Evolutionary conservation across 53 echinoderm and acorn worm species (phyloP).

Genomic region (Crossaster papposus): DNA sequence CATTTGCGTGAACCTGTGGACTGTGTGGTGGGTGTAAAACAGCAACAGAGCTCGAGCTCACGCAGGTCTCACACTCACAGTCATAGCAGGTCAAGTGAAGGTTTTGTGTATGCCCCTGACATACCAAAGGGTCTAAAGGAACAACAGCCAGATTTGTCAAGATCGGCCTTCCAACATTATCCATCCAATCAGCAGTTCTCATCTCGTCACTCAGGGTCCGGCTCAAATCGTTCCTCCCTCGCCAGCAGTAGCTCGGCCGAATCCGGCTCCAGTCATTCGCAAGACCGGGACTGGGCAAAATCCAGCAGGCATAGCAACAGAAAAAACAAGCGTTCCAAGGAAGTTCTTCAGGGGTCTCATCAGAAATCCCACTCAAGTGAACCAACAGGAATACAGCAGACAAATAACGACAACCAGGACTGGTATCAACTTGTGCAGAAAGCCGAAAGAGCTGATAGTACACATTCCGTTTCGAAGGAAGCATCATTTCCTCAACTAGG

Average conservation of each 20-base stretch:
- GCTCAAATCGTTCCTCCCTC: conserved; percentile 81
- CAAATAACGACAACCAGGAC: conserved; percentile 41
- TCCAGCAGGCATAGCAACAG: conserved; percentile 40
- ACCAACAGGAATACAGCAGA: neutral
- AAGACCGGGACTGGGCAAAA: conserved; percentile 49
- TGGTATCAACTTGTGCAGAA: conserved; percentile 47
- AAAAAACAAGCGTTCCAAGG: conserved; percentile 14
- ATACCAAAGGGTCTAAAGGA: neutral
- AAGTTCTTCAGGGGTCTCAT: conserved; percentile 6
- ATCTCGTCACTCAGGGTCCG: conserved; percentile 61
- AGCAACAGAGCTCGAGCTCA: conserved; percentile 11
- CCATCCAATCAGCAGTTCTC: conserved; percentile 25
- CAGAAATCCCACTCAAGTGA: neutral
- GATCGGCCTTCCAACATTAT: conserved; percentile 44
- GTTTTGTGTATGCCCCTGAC: conserved; percentile 11
- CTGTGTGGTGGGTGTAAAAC: neutral
- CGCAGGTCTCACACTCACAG: conserved; percentile 32
- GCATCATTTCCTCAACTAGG: neutral
- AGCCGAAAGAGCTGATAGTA: conserved; percentile 13
- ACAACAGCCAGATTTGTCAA: conserved; percentile 32
- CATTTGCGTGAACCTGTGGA: neutral
- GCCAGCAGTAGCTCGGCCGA: conserved; percentile 66
- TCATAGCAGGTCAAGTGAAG: neutral
- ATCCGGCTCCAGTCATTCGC: conserved; percentile 64
- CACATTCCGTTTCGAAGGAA: neutral